phyloP scores from a whole-genome alignment of 2,888 invertebrate genomes.

The Apocheima hispidaria region DNA sequence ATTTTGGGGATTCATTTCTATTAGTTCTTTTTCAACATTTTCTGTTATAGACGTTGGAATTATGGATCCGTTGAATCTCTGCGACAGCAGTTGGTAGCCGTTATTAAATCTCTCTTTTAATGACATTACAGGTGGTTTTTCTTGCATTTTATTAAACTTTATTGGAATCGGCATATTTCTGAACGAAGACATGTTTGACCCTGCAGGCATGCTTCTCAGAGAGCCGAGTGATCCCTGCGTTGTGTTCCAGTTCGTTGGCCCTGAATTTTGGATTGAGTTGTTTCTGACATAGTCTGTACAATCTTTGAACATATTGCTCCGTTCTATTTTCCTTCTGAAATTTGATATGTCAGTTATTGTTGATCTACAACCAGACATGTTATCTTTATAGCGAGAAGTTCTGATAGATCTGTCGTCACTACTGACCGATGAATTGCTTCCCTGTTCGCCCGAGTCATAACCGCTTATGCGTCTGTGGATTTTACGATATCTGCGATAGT shows the following conservation, averaged over 20 bases:
- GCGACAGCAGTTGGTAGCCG: slow-evolving; percentile 64
- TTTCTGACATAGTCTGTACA: slow-evolving; percentile 56
- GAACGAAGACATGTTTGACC: slow-evolving; percentile 3
- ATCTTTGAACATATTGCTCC: slow-evolving; percentile 56
- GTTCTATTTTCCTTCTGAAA: slow-evolving; percentile 51
- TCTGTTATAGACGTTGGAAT: slow-evolving; percentile 55
- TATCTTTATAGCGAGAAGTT: slow-evolving; percentile 53
- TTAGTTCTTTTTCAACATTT: slow-evolving; percentile 39
- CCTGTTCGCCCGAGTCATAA: slow-evolving; percentile 70
- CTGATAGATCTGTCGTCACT: slow-evolving; percentile 68
- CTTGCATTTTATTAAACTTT: slow-evolving; percentile 39
- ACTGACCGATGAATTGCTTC: slow-evolving; percentile 71
- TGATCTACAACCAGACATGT: slow-evolving; percentile 54
- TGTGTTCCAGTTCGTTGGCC: slow-evolving; percentile 29
- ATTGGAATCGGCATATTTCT: slow-evolving; percentile 21
- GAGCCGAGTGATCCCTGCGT: slow-evolving; percentile 25
- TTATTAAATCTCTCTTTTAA: slow-evolving; percentile 67
- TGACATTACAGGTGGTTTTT: slow-evolving; percentile 37
- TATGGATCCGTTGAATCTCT: slow-evolving; percentile 65
- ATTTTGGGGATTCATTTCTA: slow-evolving; percentile 28
- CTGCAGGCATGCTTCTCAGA: slow-evolving; percentile 16
- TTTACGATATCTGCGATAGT: slow-evolving; percentile 61
- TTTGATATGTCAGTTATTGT: slow-evolving; percentile 53
- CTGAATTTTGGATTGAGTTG: slow-evolving; percentile 55
- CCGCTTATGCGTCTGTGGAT: slow-evolving; percentile 56